A percentile compares a stretch with the other conserved stretches of the same genome.
These are phyloP conservation scores for Contarinia nasturtii DNA, from an alignment of 1,140 invertebrate genomes.

Conservation along the genomic window DNA sequence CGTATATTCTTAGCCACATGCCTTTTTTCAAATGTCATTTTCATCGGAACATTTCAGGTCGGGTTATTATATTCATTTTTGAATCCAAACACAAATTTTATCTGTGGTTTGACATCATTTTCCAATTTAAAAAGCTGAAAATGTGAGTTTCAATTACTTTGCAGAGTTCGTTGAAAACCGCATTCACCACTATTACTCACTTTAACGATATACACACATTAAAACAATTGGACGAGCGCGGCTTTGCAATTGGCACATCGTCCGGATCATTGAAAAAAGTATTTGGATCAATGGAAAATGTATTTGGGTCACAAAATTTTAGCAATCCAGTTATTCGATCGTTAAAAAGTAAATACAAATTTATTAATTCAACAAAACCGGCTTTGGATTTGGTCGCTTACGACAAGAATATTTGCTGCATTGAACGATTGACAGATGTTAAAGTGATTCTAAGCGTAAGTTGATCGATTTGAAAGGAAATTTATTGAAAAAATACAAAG, in stretches of 20 bases:
- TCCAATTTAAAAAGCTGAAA: too few species aligned
- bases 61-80: too few species aligned
- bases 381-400: constrained; percentile 5
- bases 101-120: too few species aligned
- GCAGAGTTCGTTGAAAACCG: constrained; percentile 7
- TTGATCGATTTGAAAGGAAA: too few species aligned
- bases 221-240: constrained; percentile 17
- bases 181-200: constrained; percentile 16
- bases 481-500: too few species aligned
- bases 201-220: constrained; percentile 21
- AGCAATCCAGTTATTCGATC: constrained; percentile 8
- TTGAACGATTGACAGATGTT: constrained; percentile 13
- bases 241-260: constrained; percentile 11
- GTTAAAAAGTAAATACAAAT: constrained; percentile 3
- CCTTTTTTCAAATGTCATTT: constrained; percentile 17
- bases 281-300: constrained; percentile 8
- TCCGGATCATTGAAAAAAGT: constrained; percentile 13
- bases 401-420: constrained; percentile 11
- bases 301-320: too few species aligned
- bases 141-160: too few species aligned
- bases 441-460: constrained; percentile 2
- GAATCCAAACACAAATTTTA: too few species aligned
- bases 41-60: constrained; percentile 12
- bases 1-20: constrained; percentile 15
- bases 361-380: too few species aligned